These are phyloP conservation scores for Hermaeophaga mercurialis DNA, from an alignment of 2,888 invertebrate species.

Conservation along the genomic window DNA sequence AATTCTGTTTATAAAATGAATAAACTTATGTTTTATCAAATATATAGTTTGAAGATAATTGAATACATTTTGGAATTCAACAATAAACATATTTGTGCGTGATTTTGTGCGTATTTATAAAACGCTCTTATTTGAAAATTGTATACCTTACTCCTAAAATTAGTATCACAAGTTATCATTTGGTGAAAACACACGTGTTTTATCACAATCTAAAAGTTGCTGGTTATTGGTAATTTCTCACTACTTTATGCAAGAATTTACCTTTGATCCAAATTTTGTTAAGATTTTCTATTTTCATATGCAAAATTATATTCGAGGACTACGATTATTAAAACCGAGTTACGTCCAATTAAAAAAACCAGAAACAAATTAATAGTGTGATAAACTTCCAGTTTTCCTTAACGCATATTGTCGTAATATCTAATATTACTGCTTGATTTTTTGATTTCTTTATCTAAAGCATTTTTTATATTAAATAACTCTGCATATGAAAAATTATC, in stretches of 20 bases:
- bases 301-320: no score
- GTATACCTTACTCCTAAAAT: background rate
- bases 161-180: slow-evolving; percentile 9
- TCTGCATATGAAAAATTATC: background rate
- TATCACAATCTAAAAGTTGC: slow-evolving; percentile 7
- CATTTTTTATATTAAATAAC: background rate
- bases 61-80: background rate
- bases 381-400: no score
- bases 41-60: no score
- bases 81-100: slow-evolving; percentile 12
- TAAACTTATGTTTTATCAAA: no score
- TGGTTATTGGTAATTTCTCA: slow-evolving; percentile 10
- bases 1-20: no score
- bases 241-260: slow-evolving; percentile 5
- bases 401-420: no score
- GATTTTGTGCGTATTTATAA: slow-evolving; percentile 26
- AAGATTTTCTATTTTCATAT: no score
- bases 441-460: no score
- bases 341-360: no score
- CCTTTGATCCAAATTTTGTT: background rate
- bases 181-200: slow-evolving; percentile 22
- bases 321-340: no score
- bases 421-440: no score
- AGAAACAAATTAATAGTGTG: no score
- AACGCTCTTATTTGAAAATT: background rate